These are phyloP conservation scores for Manduca sexta DNA, from an alignment of 1,140 invertebrate genomes.

Conservation along the genomic window DNA sequence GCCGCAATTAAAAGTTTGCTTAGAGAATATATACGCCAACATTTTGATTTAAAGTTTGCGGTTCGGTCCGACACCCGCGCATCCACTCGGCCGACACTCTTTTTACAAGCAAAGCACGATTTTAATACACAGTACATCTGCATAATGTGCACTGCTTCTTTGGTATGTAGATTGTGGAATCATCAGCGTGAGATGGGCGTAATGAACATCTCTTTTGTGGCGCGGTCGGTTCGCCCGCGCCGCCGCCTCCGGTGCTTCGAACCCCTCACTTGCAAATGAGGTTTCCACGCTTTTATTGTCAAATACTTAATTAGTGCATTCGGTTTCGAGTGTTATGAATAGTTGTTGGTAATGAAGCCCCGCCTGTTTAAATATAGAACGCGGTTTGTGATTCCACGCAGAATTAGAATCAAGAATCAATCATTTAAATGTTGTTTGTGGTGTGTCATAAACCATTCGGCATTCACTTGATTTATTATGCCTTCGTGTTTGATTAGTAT, in stretches of 20 bases:
- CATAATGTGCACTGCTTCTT: constrained; percentile 1
- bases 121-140: background rate
- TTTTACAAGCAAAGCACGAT: constrained; percentile 6
- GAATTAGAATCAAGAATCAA: no score
- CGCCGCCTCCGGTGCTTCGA: no score
- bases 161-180: background rate
- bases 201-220: constrained; percentile 6
- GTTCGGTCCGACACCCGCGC: constrained; percentile 16
- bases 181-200: constrained; percentile 1
- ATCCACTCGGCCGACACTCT: background rate
- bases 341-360: constrained; percentile 4
- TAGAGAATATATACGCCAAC: constrained; percentile 38
- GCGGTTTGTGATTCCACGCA: background rate
- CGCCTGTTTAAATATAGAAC: background rate
- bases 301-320: constrained; percentile 4
- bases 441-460: no score
- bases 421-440: no score
- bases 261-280: background rate
- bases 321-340: constrained; percentile 5
- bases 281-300: background rate
- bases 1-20: constrained; percentile 61
- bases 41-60: constrained; percentile 56
- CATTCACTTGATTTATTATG: no score
- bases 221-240: no score
- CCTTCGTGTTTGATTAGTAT: no score